Percentiles rank a stretch among this genome's conserved stretches.
Evolutionary conservation across 2,113 vertebrate species (phyloP).

Genomic region (Eulemur macaco): DNA sequence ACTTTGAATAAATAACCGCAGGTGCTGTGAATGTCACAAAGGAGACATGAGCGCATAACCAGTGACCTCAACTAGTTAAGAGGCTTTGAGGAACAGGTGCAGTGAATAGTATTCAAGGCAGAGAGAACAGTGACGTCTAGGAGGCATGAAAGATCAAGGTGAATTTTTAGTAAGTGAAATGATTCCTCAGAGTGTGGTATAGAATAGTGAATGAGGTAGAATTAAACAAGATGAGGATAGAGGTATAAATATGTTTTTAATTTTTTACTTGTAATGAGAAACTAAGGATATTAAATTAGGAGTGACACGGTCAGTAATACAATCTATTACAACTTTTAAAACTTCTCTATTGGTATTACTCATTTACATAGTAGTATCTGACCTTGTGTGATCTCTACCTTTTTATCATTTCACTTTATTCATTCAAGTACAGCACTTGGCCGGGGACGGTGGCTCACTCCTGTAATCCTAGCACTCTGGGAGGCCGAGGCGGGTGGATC

Average conservation of each 20-base stretch:
- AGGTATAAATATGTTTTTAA: background rate
- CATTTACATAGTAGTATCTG: background rate
- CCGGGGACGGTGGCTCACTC: no score
- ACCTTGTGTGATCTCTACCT: background rate
- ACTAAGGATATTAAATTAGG: background rate
- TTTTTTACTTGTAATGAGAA: background rate
- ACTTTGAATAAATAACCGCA: background rate
- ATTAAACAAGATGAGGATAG: background rate
- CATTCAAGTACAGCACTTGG: background rate
- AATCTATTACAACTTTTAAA: background rate
- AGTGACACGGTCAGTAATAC: background rate
- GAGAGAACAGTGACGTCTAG: background rate
- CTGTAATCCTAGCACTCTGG: no score
- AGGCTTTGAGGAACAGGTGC: background rate
- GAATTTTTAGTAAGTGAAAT: background rate
- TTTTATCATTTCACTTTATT: background rate
- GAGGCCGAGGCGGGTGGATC: no score
- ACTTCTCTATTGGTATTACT: background rate
- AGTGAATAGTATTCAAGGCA: background rate
- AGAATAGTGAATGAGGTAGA: background rate
- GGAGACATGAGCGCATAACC: background rate
- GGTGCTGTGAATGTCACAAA: background rate
- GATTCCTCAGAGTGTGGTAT: background rate
- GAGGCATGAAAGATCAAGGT: background rate
- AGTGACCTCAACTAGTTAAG: background rate